Evolutionary conservation across 2,113 vertebrate species (phyloP).

Genomic region (Boleophthalmus pectinirostris): DNA sequence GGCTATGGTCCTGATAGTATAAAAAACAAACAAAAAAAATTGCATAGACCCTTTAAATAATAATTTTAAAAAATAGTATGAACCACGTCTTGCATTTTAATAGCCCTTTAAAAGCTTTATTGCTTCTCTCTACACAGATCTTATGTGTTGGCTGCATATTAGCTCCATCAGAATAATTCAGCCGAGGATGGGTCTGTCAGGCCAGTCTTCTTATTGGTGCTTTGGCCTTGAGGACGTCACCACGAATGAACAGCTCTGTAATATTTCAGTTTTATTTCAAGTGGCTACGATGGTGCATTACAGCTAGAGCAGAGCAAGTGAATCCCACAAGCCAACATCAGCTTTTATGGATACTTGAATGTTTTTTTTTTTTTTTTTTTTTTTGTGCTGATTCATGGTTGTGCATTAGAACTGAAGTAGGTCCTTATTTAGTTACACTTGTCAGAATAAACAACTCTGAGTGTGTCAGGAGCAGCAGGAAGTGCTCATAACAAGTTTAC

Average conservation of each 20-base stretch:
- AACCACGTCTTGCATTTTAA: background rate
- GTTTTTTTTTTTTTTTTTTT: background rate
- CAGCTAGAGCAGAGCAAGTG: slow-evolving; percentile 33
- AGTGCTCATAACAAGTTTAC: background rate
- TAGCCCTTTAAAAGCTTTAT: background rate
- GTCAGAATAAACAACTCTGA: background rate
- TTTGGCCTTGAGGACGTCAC: slow-evolving; percentile 44
- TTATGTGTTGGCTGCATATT: slow-evolving; percentile 11
- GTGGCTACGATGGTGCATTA: slow-evolving; percentile 52
- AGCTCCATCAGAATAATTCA: slow-evolving; percentile 42
- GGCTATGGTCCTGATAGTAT: background rate
- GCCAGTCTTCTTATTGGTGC: slow-evolving; percentile 53
- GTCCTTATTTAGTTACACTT: background rate
- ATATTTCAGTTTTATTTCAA: slow-evolving; percentile 45
- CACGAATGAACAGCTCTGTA: slow-evolving; percentile 26
- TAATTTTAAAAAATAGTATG: background rate
- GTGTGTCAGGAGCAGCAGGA: background rate
- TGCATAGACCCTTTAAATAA: too few species aligned
- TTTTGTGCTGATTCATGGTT: slow-evolving; percentile 10
- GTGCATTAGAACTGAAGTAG: background rate
- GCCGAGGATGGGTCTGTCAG: slow-evolving; percentile 40
- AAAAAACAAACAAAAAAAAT: background rate
- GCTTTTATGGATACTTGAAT: slow-evolving; percentile 47
- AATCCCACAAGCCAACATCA: slow-evolving; percentile 34
- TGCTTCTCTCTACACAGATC: too few species aligned